These are phyloP conservation scores for Strix occidentalis DNA, from an alignment of 2,797 vertebrate genomes.

Conservation along the genomic window DNA sequence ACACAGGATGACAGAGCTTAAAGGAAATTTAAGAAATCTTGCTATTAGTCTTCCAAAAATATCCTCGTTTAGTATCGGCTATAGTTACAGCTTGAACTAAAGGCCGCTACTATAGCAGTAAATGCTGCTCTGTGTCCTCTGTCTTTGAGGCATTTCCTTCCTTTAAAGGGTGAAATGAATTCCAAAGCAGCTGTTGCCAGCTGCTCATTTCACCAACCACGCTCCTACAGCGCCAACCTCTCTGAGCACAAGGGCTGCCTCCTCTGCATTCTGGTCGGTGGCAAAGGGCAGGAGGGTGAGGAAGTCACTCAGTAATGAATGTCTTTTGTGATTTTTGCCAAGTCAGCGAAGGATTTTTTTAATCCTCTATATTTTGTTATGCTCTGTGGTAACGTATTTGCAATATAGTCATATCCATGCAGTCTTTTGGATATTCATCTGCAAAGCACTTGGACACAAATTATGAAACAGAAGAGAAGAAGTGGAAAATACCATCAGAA, in stretches of 20 bases:
- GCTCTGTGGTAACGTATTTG: not conserved
- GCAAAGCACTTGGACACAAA: not conserved
- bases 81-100: not conserved
- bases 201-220: not conserved
- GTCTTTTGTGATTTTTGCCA: not conserved
- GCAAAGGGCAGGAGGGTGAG: not conserved
- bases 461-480: not conserved
- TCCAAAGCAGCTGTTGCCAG: not conserved
- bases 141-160: not conserved
- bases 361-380: not conserved
- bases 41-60: not conserved
- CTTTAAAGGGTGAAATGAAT: not conserved
- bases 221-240: accelerated
- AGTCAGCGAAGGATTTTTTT: not conserved
- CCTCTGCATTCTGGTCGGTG: not conserved
- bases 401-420: not conserved
- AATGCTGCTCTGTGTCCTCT: not conserved
- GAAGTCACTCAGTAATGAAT: accelerated
- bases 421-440: not conserved
- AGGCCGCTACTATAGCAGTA: not conserved
- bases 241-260: not conserved
- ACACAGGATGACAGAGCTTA: not conserved
- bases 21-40: not conserved
- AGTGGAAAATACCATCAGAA: slow-evolving; percentile 2
- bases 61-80: not conserved